Evolutionary conservation across 2,797 vertebrate genomes (phyloP).

Genomic region (Diplodus sargus): DNA sequence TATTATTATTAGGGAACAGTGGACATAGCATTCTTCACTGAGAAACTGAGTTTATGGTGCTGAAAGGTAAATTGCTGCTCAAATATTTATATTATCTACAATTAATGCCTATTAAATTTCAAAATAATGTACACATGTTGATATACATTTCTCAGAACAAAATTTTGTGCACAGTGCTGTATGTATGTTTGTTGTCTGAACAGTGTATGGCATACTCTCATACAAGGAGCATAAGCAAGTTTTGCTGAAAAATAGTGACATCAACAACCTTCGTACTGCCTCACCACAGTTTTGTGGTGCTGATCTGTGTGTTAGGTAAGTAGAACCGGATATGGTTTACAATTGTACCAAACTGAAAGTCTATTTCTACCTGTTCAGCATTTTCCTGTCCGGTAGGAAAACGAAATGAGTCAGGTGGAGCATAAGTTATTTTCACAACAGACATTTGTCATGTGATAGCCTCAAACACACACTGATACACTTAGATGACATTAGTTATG

Average conservation of each 20-base stretch:
- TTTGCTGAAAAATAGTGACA: not conserved
- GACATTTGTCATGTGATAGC: not conserved
- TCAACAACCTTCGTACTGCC: not conserved
- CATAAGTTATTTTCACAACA: not conserved
- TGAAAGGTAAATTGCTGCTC: not conserved
- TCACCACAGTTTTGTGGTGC: not conserved
- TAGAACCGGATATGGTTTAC: not conserved
- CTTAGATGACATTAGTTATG: not conserved
- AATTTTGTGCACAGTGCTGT: not conserved
- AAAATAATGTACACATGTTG: not conserved
- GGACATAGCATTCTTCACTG: not conserved
- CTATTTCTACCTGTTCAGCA: not conserved
- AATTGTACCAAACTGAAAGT: not conserved
- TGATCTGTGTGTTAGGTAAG: not conserved
- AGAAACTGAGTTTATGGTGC: not conserved
- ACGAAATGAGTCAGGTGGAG: not conserved
- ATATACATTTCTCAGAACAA: not conserved
- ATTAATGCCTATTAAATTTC: not conserved
- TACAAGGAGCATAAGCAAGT: not conserved
- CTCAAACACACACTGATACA: constrained; percentile 1
- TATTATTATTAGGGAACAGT: not conserved
- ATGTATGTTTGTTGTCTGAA: not conserved
- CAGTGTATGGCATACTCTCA: not conserved
- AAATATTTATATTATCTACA: not conserved
- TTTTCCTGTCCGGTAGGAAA: not conserved